Evolutionary conservation across 1,140 invertebrate species (phyloP), one percentile per base, ranked within the genome.

Genomic region (Drosophila trapezifrons): DNA sequence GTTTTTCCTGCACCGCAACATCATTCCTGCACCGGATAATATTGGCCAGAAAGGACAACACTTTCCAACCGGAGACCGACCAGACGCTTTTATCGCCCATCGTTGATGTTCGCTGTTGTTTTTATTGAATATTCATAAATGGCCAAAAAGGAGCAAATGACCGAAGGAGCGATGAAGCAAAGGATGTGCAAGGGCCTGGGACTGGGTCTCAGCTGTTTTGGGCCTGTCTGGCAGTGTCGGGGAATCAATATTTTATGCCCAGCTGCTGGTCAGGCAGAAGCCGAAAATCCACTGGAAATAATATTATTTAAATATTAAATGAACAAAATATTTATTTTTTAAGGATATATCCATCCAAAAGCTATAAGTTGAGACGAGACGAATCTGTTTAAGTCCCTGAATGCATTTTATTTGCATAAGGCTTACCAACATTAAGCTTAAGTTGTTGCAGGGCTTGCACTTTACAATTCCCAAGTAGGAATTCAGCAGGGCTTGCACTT

Each of bases 41-140:
- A 63, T 74, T 65, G 73, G 51, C 62, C 73, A 76, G 29, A 55
- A 22, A 40, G 37, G 63, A 55, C 66, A 67, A 70, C 67, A 70
- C 67, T 70, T 71, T 40, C 35, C 60, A 40, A 43, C 58, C 52
- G 47, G 43, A 47, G 76, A 54, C 51, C 80, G 76, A 54, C 51
- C 80, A 84, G 80, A 84, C 82, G 65, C 70, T 86, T 87, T 87
- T 87, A 87, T 87, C 83, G 83, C 64, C 75, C 75, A 65, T 80
- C 72, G 45, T 32, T 49, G 60, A 42, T 76, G 73, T 51, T 64
- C 51, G 35, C 78, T 86, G 67, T 82, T 87, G 78, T 75, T 87
- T 83, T 86, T 87, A 90, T 90, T 90, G 87, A 90, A 90, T 90
- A 90, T 90, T 90, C 87, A 90, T 90, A 90, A 90, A 90, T 83